These are phyloP conservation scores for Mayetiola destructor DNA, from an alignment of 2,888 invertebrate genomes.

Conservation along the genomic window DNA sequence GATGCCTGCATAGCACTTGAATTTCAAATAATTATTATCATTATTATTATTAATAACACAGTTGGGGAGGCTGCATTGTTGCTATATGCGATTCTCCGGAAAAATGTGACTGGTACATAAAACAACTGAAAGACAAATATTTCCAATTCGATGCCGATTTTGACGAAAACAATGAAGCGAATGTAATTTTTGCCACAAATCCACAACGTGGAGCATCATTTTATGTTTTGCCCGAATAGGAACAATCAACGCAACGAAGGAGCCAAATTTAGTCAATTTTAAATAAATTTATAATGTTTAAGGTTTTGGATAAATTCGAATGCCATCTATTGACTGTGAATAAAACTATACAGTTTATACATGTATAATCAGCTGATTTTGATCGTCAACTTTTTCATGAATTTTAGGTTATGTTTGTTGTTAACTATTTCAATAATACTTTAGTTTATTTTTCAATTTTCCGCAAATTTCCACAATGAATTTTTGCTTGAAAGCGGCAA, in stretches of 20 bases:
- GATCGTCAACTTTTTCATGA: too few species aligned
- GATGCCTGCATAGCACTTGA: slow-evolving; percentile 1
- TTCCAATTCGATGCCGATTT: slow-evolving; percentile 44
- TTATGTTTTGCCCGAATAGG: slow-evolving; percentile 15
- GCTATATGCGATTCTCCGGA: slow-evolving; percentile 44
- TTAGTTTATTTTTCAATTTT: too few species aligned
- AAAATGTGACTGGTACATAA: slow-evolving; percentile 51
- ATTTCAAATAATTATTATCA: not conserved
- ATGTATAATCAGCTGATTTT: too few species aligned
- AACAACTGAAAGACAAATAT: slow-evolving; percentile 51
- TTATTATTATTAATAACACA: slow-evolving; percentile 27
- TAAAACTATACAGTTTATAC: too few species aligned
- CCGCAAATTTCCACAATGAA: too few species aligned
- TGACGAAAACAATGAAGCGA: slow-evolving; percentile 37
- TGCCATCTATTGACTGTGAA: not conserved
- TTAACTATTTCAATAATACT: not conserved
- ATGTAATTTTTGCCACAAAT: slow-evolving; percentile 56
- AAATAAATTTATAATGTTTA: too few species aligned
- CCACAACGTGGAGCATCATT: slow-evolving; percentile 33
- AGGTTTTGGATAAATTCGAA: not conserved
- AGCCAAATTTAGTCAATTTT: too few species aligned
- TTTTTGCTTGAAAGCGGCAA: not conserved
- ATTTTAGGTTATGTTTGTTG: not conserved
- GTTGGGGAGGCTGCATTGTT: slow-evolving; percentile 95
- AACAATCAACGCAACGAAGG: too few species aligned